Percentiles rank a stretch among this genome's conserved stretches.
phyloP scores from a whole-genome alignment of 2,113 vertebrate species.

The Esox niger region DNA sequence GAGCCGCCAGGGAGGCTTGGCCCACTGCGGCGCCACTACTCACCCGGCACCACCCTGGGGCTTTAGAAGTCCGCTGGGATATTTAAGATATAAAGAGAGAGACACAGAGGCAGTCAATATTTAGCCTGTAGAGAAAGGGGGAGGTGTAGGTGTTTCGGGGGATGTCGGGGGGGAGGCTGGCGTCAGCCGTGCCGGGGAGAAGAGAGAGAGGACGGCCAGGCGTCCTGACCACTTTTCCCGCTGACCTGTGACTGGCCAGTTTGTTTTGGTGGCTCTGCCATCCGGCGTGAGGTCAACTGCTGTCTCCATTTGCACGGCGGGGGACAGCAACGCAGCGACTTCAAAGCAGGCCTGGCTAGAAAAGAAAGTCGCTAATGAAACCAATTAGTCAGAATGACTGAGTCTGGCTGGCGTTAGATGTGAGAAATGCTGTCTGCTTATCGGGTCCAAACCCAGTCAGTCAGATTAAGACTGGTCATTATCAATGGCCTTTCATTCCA shows the following conservation, averaged over 20 bases:
- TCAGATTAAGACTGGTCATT: constrained; percentile 34
- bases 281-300: constrained; percentile 21
- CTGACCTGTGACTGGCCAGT: constrained; percentile 64
- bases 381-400: constrained; percentile 36
- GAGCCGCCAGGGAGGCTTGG: background rate
- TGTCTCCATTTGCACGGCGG: constrained; percentile 1
- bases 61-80: background rate
- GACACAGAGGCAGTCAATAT: background rate
- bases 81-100: background rate
- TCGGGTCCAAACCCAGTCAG: constrained; percentile 19
- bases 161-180: constrained; percentile 23
- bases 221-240: constrained; percentile 44
- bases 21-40: background rate
- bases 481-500: constrained; percentile 14
- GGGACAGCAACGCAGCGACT: constrained; percentile 32
- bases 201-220: constrained; percentile 38
- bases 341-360: constrained; percentile 48
- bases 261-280: constrained; percentile 54
- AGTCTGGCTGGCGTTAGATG: constrained; percentile 1
- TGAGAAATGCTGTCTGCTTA: background rate
- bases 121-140: background rate
- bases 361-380: constrained; percentile 61
- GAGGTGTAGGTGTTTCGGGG: too few species aligned
- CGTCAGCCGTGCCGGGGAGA: constrained; percentile 20
- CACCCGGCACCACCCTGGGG: constrained; percentile 7